Evolutionary conservation across 1,140 invertebrate species (phyloP), one percentile per base, ranked within the genome.

Genomic region (Drosophila pachea): DNA sequence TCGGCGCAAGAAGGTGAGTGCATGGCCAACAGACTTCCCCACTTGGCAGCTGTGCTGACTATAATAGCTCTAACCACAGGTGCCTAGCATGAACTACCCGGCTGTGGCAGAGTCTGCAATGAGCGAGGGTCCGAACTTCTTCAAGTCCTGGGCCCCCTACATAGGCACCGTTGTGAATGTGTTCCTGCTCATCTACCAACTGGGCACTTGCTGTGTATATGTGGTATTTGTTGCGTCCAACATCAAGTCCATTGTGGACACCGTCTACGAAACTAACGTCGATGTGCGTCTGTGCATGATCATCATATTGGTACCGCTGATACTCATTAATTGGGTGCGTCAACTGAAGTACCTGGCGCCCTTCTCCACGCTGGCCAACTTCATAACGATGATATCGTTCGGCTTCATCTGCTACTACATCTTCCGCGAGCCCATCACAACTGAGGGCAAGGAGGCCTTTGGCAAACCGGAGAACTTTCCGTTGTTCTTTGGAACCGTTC

Each of bases 161-260:
- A 92, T 94, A 42, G 91, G 90, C 91, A 94, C 91, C 90, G 91
- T 92, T 16, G 91, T 93, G 4, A 95, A 94, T 72, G 73, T 89
- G 0, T 95, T 96, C 78, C 90, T 97, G 12, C 89, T 96, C 63
- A 91, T 96, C 49, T 96, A 96, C 76, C 96, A 97, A 89, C 89
- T 97, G 78, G 96, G 96, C 35, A 95, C 95, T 65, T 97, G 96
- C 84, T 96, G 95, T 89, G 95, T 97, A 4, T 97, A 97, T 87
- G 92, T 95, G 22, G 93, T 97, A 0, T 97, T 97, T 86, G 94
- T 97, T 50, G 92, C 94, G 0, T 92, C 91, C 14, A 97, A 94
- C 88, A 89, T 95, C 8, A 90, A 93, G 88, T 88, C 90, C 74
- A 94, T 94, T 70, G 91, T 90, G 75, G 79, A 90, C 70, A 69